A percentile compares a stretch with the other conserved stretches of the same genome.
Conservation (phyloP, 2,797 vertebrate genomes). For the Paratrypauchen microcephalus region DNA sequence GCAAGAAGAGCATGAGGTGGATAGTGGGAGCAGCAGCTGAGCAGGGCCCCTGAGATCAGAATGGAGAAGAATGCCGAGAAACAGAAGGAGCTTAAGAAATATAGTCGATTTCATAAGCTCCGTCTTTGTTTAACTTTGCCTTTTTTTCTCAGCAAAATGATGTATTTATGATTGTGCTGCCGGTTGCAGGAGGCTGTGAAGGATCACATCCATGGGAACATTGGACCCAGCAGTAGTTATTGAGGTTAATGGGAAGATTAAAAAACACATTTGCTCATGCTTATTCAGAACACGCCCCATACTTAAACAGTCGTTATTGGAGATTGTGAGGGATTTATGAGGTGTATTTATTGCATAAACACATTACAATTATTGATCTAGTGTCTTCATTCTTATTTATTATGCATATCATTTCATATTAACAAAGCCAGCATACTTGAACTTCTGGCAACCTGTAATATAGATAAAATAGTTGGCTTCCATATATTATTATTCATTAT, state of each 20-base stretch:
- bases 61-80: slow-evolving; percentile 18
- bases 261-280: slow-evolving; percentile 17
- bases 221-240: slow-evolving; percentile 15
- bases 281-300: slow-evolving; percentile 6
- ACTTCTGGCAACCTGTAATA: neutral
- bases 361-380: slow-evolving; percentile 10
- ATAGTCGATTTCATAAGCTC: slow-evolving; percentile 43
- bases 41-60: slow-evolving; percentile 35
- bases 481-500: neutral
- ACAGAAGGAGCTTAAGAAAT: slow-evolving; percentile 35
- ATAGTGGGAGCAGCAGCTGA: slow-evolving; percentile 35
- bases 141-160: slow-evolving; percentile 14
- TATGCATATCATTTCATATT: neutral
- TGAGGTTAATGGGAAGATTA: slow-evolving; percentile 29
- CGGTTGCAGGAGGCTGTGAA: slow-evolving; percentile 15
- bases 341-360: slow-evolving; percentile 6
- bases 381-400: neutral
- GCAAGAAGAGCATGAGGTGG: slow-evolving; percentile 57
- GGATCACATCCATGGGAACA: slow-evolving; percentile 17
- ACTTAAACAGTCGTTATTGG: neutral
- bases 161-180: slow-evolving; percentile 36
- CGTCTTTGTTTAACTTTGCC: slow-evolving; percentile 19
- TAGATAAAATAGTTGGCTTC: neutral
- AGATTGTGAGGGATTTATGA: slow-evolving; percentile 5
- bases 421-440: neutral